These are phyloP conservation scores for Mimas tiliae DNA, from an alignment of 2,888 invertebrate species.

Conservation along the genomic window DNA sequence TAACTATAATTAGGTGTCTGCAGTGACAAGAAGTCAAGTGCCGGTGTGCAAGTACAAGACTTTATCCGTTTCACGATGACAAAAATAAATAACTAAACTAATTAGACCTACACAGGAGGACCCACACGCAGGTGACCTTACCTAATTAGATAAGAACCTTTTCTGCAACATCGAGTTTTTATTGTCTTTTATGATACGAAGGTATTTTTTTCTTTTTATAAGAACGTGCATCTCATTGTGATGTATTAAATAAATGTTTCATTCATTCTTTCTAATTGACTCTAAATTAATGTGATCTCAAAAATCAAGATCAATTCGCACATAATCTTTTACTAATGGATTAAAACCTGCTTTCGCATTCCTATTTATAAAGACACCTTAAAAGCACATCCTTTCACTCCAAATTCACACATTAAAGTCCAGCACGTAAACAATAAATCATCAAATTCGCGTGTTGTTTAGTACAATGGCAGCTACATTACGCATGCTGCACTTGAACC, in stretches of 20 bases:
- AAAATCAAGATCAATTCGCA: neutral
- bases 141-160: too few species aligned
- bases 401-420: neutral
- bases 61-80: too few species aligned
- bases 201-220: too few species aligned
- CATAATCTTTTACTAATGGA: neutral
- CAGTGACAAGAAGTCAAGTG: neutral
- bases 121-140: too few species aligned
- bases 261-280: neutral
- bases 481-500: conserved; percentile 37
- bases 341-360: neutral
- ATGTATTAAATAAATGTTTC: neutral
- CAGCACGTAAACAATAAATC: conserved; percentile 47
- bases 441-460: conserved; percentile 34
- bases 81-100: neutral
- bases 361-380: neutral
- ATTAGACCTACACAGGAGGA: too few species aligned
- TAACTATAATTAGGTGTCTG: neutral
- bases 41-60: neutral
- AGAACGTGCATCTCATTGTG: neutral
- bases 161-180: too few species aligned
- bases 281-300: too few species aligned
- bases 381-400: neutral
- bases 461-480: conserved; percentile 19
- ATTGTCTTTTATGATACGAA: too few species aligned